Base-by-base conservation (phyloP, 2,888 invertebrate species). In the Drosophila sordidapex region DNA sequence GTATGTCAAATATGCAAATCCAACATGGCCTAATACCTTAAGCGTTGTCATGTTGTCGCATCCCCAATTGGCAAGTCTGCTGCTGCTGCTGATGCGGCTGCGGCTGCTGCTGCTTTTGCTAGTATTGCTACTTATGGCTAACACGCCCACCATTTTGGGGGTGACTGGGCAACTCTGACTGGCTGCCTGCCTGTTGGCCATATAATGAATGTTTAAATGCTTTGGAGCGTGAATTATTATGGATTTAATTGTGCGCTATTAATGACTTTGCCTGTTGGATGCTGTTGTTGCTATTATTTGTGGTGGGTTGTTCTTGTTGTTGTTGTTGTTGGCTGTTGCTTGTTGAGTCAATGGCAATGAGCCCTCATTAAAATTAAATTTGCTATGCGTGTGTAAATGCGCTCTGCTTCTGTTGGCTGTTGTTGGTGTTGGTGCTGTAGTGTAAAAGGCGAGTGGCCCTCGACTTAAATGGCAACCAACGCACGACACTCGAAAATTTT, bases 321-420 rank as follows among this genome's bases (percentile, higher is more conserved):
- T 53, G 66, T 27, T 51, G 56, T 21, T 48, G 54, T 6, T 21
- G 36, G 38, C 38, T 40, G 38, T 10, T n/a, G 46, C 25, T 1
- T 46, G 46, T 53, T 60, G 62, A 52, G 57, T 46, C 74, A 57
- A 68, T 52, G 81, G 74, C 78, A 79, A 76, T 82, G 70, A 70
- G 76, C 74, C 70, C 87, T 89, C 89, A 84, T 85, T 89, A 82
- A 89, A 87, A 74, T 84, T 61, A 82, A 74, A 89, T 89, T 89
- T 82, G 78, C 77, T 77, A 67, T 77, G 70, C 70, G 68, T 79
- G 75, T 56, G 25, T 25, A 46, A 46, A 46, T 71, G 46, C 43
- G 38, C 33, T 70, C 25, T 40, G 65, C 35, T 67, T 57, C 35
- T 69, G 58, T 68, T 76, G 59, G 53, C 18, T 48, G 71, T 36